These are phyloP conservation scores for Holocentrus rufus DNA, from an alignment of 2,797 vertebrate genomes.

Conservation along the genomic window DNA sequence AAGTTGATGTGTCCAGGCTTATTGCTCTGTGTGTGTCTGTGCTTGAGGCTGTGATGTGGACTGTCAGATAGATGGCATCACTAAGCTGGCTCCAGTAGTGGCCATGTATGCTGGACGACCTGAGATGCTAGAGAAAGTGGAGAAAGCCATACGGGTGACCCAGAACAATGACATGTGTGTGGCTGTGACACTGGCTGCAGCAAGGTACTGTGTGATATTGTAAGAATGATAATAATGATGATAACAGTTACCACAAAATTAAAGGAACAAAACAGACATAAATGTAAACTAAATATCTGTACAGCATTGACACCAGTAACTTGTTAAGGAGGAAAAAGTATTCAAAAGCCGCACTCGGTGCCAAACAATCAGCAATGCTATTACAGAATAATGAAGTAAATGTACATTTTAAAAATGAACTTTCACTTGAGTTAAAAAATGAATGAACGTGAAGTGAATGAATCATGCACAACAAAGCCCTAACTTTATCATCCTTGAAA, in stretches of 20 bases:
- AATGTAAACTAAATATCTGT: too few species aligned
- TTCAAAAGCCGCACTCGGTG: too few species aligned
- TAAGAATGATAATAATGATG: not conserved
- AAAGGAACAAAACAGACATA: not conserved
- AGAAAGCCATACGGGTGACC: conserved; percentile 74
- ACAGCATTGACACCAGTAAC: too few species aligned
- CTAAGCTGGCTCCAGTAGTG: conserved; percentile 80
- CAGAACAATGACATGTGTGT: conserved; percentile 81
- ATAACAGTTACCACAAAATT: too few species aligned
- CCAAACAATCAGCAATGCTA: too few species aligned
- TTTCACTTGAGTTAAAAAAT: too few species aligned
- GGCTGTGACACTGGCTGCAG: conserved; percentile 78
- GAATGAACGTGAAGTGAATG: too few species aligned
- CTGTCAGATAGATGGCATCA: conserved; percentile 80
- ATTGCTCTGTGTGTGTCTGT: not conserved
- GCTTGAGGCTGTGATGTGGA: conserved; percentile 75
- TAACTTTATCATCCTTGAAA: too few species aligned
- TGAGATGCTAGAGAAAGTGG: conserved; percentile 81
- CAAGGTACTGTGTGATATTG: conserved; percentile 61
- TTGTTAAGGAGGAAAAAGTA: too few species aligned
- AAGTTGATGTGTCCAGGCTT: not conserved
- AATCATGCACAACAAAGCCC: too few species aligned
- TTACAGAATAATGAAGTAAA: too few species aligned
- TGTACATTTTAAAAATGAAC: too few species aligned
- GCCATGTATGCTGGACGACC: conserved; percentile 75